A percentile compares a stretch with the other conserved stretches of the same genome.
Conservation (phyloP, 2,113 vertebrate genomes). For the Amphiprion ocellaris region DNA sequence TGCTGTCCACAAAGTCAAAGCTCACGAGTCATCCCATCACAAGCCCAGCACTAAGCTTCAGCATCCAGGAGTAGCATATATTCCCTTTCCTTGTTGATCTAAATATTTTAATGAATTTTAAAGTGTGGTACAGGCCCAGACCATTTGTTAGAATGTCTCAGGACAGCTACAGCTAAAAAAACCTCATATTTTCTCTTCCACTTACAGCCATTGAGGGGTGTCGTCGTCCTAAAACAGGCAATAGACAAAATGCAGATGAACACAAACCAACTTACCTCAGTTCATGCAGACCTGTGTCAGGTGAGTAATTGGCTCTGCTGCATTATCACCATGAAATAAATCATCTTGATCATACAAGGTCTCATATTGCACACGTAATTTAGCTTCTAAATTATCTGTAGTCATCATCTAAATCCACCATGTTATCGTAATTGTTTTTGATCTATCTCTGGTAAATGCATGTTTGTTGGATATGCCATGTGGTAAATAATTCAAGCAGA, state of each 20-base stretch:
- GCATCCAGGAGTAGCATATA: neutral
- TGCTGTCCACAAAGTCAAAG: neutral
- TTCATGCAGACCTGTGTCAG: constrained; percentile 99
- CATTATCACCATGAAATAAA: neutral
- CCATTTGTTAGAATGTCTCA: neutral
- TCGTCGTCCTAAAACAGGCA: constrained; percentile 97
- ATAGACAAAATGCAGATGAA: constrained; percentile 99
- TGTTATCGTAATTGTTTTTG: too few species aligned
- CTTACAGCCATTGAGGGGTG: constrained; percentile 94
- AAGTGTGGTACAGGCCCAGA: neutral
- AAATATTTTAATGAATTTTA: constrained; percentile 63
- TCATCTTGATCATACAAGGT: neutral
- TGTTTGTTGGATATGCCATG: neutral
- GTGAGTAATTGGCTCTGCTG: constrained; percentile 78
- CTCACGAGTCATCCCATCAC: constrained; percentile 20
- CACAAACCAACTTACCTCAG: constrained; percentile 99
- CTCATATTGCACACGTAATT: neutral
- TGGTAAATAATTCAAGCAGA: constrained; percentile 24
- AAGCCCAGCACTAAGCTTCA: neutral
- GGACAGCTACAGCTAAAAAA: constrained; percentile 16
- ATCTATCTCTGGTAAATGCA: neutral
- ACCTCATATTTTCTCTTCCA: constrained; percentile 1
- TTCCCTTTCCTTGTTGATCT: constrained; percentile 13
- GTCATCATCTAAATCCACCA: too few species aligned
- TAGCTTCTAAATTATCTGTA: neutral